Conservation (phyloP, 2,797 vertebrate species). For the Pangasius djambal region DNA sequence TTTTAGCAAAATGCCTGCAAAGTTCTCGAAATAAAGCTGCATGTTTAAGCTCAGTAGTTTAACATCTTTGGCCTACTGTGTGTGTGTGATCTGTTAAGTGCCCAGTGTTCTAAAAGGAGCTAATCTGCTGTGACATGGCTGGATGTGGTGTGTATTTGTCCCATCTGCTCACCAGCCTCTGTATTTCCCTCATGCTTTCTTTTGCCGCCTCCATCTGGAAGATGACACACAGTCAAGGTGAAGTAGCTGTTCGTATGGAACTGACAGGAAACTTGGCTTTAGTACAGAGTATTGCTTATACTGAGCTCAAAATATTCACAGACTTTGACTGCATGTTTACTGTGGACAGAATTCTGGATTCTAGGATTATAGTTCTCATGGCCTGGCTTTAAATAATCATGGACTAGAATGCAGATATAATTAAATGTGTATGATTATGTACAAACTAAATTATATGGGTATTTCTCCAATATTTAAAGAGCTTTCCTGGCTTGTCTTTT, state of each 20-base stretch:
- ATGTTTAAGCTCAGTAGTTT: background rate
- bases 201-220: conserved; percentile 56
- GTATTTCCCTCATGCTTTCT: conserved; percentile 44
- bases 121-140: conserved; percentile 20
- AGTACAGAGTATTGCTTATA: background rate
- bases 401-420: background rate
- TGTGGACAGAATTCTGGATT: background rate
- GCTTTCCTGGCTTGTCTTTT: background rate
- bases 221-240: conserved; percentile 64
- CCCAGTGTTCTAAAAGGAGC: conserved; percentile 2
- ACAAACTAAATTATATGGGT: background rate
- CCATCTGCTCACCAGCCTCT: conserved; percentile 61
- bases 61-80: background rate
- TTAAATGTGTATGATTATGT: background rate
- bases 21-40: background rate
- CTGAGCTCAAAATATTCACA: background rate
- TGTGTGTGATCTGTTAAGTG: background rate
- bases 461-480: background rate
- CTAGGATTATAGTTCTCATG: background rate
- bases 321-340: background rate
- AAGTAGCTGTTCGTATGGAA: conserved; percentile 57
- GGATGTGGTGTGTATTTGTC: conserved; percentile 28
- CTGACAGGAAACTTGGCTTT: conserved; percentile 33
- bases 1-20: background rate
- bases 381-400: background rate